Base-by-base conservation (phyloP, 1,140 invertebrate species). In the Brachionus asplanchnoidis region DNA sequence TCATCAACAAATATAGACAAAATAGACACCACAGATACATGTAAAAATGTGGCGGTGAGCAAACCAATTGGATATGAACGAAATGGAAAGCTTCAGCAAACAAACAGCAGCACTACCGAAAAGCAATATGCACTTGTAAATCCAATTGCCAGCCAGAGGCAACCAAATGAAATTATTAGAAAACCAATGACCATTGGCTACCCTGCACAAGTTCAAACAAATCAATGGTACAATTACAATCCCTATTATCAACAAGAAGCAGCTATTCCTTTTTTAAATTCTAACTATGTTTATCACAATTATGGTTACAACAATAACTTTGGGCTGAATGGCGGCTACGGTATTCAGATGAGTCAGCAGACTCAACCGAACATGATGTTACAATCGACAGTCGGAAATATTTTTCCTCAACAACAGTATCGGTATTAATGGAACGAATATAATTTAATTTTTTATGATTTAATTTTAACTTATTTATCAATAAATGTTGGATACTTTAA, bases 51-150 rank as follows among this genome's bases (percentile, higher is more conserved):
- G 20, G 32, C 73, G 23, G 14, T 50, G 23, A 77, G 73, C 12
- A 77, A 77, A 77, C 73, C 73, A 50, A 77, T 77, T 14, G 73
- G 73, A 6, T 77, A 77, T 26, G 73, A 77, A 77, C 17, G 73
- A 77, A 77, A 77, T 28, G 73, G 73, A 28, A 77, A 53, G 26
- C 32, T 50, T 44, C 40, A 77, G 20, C 40, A 77, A 50, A 11
- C 44, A 12, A 77, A 14, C 50, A 77, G 50, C 50, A 26, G 20
- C 20, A 77, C 0, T 36, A 36, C 5, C 11, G 12, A 75, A 44
- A 77, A 77, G 23, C 73, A 77, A 32, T 20, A 11, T 28, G 42
- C 44, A 1, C 32, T 77, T 2, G 23, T 53, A 26, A 77, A 77
- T n/a, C 44, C 73, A 3, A 77, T 53, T 23, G 11, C 4, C 20